Evolutionary conservation across 2,888 invertebrate species (phyloP).

Genomic region (Ariolimax columbianus): DNA sequence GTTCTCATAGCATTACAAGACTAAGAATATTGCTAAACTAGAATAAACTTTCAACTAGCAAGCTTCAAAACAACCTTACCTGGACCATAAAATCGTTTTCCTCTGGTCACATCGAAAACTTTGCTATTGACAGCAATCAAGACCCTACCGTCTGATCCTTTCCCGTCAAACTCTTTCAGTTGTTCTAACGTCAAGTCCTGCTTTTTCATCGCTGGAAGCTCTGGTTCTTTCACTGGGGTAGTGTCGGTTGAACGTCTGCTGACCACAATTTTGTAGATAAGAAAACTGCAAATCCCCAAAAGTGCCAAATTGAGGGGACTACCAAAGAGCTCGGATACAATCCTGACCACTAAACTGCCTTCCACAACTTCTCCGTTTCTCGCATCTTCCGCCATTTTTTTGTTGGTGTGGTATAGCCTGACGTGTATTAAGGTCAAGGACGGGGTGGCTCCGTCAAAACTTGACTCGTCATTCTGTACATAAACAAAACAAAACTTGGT

Average conservation of each 20-base stretch:
- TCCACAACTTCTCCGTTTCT: conserved; percentile 51
- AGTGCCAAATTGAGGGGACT: conserved; percentile 87
- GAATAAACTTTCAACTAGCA: too few species aligned
- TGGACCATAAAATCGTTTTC: conserved; percentile 94
- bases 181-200: conserved; percentile 94
- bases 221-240: conserved; percentile 80
- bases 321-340: conserved; percentile 82
- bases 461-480: not conserved
- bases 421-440: conserved; percentile 42
- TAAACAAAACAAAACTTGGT: too few species aligned
- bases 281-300: conserved; percentile 84
- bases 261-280: conserved; percentile 87
- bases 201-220: conserved; percentile 88
- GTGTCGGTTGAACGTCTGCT: conserved; percentile 64
- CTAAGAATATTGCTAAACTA: too few species aligned
- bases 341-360: conserved; percentile 59
- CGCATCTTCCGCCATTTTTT: conserved; percentile 55
- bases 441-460: not conserved
- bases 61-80: too few species aligned
- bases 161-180: conserved; percentile 91
- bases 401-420: conserved; percentile 19
- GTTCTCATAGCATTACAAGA: too few species aligned
- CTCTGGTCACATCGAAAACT: conserved; percentile 94
- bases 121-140: conserved; percentile 95
- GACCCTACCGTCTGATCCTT: conserved; percentile 88